Conservation (phyloP, 35 echinoderm and acorn worm genomes). For the Apostichopus californicus region DNA sequence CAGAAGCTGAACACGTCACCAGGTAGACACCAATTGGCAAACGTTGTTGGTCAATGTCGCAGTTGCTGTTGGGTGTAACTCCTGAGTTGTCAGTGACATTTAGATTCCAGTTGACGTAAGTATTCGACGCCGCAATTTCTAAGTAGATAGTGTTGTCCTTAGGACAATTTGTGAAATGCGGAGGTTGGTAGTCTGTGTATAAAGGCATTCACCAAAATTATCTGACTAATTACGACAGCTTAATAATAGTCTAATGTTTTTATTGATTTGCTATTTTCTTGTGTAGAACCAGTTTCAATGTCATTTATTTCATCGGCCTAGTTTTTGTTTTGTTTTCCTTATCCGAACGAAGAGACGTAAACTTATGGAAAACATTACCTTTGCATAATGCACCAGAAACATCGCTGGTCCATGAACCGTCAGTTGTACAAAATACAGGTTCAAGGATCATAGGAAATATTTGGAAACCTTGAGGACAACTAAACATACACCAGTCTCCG, state of each 20-base stretch:
- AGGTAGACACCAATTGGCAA: not conserved
- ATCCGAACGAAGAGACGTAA: no score
- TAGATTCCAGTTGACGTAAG: not conserved
- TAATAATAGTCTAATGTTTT: no score
- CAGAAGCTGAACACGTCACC: not conserved
- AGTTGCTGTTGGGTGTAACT: not conserved
- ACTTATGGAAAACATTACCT: not conserved
- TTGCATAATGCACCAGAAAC: not conserved
- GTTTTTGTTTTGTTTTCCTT: no score
- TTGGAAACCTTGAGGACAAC: not conserved
- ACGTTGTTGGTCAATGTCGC: not conserved
- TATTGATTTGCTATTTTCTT: no score
- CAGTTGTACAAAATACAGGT: not conserved
- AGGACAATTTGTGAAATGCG: not conserved
- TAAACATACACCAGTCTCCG: not conserved
- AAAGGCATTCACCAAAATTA: no score
- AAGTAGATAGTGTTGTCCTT: not conserved
- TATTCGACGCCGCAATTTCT: not conserved
- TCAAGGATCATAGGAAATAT: not conserved
- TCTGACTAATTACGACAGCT: no score
- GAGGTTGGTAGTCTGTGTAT: not conserved
- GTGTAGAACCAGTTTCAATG: no score
- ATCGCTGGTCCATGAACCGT: not conserved
- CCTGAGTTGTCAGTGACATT: not conserved
- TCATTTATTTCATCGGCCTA: no score